Evolutionary conservation across 2,113 vertebrate genomes (phyloP).

Genomic region (Sander vitreus): DNA sequence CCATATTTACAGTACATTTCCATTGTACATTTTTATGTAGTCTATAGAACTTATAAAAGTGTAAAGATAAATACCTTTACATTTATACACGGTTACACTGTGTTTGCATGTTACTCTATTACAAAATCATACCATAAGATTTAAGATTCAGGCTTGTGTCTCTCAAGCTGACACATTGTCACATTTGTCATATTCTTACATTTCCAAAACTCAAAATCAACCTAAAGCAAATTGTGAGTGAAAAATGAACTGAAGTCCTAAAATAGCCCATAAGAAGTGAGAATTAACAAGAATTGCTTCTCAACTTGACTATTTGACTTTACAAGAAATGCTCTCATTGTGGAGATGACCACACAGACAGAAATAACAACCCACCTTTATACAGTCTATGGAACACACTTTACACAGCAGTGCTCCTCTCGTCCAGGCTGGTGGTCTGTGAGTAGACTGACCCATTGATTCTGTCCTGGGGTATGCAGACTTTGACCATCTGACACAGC

Average conservation of each 20-base stretch:
- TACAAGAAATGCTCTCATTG: not conserved
- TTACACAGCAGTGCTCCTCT: conserved; percentile 70
- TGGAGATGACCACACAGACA: not conserved
- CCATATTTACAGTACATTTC: not conserved
- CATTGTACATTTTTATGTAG: not conserved
- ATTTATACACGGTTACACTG: too few relatives aligned
- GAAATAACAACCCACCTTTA: too few relatives aligned
- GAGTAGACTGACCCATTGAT: conserved; percentile 66
- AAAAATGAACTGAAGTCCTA: not conserved
- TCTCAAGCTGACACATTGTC: not conserved
- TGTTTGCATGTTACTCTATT: not conserved
- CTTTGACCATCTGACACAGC: conserved; percentile 69
- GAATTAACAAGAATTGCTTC: not conserved
- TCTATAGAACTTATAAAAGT: not conserved
- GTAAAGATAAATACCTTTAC: not conserved
- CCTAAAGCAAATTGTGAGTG: not conserved
- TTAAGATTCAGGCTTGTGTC: not conserved
- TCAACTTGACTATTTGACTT: too few relatives aligned
- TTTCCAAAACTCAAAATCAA: not conserved
- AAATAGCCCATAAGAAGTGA: not conserved
- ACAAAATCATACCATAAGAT: not conserved
- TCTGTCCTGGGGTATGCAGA: conserved; percentile 63
- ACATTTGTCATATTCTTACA: not conserved
- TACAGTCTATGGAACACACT: not conserved
- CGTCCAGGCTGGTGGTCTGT: conserved; percentile 74